Evolutionary conservation across 1,140 invertebrate genomes (phyloP).

Genomic region (Habropoda laboriosa): DNA sequence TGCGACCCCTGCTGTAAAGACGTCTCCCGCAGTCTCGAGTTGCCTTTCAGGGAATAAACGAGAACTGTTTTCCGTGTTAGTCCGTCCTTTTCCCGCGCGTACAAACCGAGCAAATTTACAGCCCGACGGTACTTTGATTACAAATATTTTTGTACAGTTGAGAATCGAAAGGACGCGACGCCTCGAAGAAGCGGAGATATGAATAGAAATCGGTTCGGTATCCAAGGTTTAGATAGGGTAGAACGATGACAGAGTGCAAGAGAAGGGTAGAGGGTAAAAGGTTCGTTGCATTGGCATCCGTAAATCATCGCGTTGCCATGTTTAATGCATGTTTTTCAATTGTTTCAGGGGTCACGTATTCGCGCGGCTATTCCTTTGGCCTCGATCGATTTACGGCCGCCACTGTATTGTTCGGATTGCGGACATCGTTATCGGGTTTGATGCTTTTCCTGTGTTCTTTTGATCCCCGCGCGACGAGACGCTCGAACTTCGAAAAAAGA

Average conservation of each 20-base stretch:
- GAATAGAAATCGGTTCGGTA: background rate
- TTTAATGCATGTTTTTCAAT: constrained; percentile 70
- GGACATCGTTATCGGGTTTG: constrained; percentile 33
- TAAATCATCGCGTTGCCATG: constrained; percentile 60
- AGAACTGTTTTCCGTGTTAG: background rate
- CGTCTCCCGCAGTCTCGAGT: background rate
- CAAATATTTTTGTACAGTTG: too few relatives aligned
- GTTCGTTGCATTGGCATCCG: background rate
- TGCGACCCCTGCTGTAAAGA: background rate
- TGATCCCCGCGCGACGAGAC: background rate
- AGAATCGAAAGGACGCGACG: too few relatives aligned
- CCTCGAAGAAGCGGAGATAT: too few relatives aligned
- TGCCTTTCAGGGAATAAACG: background rate
- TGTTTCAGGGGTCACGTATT: constrained; percentile 51
- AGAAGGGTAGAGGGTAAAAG: background rate
- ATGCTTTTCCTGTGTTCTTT: constrained; percentile 4
- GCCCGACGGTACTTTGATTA: too few relatives aligned
- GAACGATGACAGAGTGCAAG: background rate
- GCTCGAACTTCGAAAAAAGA: background rate
- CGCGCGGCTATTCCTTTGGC: constrained; percentile 31
- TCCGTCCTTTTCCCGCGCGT: background rate
- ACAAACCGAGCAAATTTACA: too few relatives aligned
- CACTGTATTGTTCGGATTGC: constrained; percentile 28
- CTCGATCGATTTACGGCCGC: constrained; percentile 40
- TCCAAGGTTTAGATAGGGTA: background rate